These are phyloP conservation scores for Phortica magna DNA, from an alignment of 2,888 invertebrate genomes.

Conservation along the genomic window DNA sequence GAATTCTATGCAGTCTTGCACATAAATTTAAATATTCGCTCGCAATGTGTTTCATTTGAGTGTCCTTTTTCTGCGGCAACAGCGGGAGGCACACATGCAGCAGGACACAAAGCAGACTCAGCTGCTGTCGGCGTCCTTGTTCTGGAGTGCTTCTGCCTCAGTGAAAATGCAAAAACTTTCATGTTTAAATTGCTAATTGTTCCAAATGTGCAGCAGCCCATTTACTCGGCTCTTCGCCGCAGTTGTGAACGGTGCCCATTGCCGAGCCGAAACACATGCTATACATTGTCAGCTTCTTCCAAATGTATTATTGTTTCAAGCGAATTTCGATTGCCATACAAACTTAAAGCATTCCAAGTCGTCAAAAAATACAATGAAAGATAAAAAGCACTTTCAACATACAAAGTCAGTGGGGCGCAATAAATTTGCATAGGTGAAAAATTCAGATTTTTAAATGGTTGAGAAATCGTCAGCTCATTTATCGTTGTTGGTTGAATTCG, in stretches of 20 bases:
- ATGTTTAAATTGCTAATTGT: conserved; percentile 69
- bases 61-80: not conserved
- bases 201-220: conserved; percentile 59
- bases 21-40: conserved; percentile 23
- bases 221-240: not conserved
- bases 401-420: not conserved
- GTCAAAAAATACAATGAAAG: not conserved
- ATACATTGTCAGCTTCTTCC: not conserved
- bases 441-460: not conserved
- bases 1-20: conserved; percentile 3
- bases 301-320: not conserved
- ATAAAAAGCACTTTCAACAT: not conserved
- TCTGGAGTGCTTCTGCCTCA: not conserved
- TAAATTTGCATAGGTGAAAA: not conserved
- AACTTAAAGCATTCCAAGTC: not conserved
- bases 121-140: not conserved
- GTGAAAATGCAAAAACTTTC: conserved; percentile 11
- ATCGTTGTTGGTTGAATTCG: too few relatives aligned
- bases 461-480: not conserved
- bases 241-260: not conserved
- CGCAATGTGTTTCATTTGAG: not conserved
- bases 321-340: conserved; percentile 13
- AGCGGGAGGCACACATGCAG: not conserved
- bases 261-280: not conserved
- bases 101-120: not conserved